Conservation (phyloP, 53 echinoderm and acorn worm genomes). For the Actinopyga echinites region DNA sequence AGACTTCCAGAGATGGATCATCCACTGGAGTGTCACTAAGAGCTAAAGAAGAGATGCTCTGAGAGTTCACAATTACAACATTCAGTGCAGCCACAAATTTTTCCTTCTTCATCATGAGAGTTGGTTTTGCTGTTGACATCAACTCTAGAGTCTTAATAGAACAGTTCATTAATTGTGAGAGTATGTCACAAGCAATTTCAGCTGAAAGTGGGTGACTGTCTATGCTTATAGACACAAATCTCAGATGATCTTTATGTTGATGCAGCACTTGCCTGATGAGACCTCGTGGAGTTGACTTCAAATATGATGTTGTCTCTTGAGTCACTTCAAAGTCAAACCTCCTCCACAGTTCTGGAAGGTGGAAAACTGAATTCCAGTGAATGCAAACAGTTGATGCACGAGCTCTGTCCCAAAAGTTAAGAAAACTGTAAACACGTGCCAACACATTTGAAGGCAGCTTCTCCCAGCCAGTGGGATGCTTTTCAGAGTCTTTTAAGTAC, state of each 20-base stretch:
- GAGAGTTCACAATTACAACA: conserved; percentile 76
- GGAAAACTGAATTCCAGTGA: conserved; percentile 71
- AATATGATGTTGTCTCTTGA: conserved; percentile 64
- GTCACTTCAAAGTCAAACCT: conserved; percentile 84
- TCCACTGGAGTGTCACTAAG: conserved; percentile 84
- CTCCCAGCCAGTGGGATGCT: conserved; percentile 23
- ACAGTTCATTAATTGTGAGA: conserved; percentile 71
- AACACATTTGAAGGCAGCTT: conserved; percentile 43
- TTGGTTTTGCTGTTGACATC: conserved; percentile 69
- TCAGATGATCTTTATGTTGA: conserved; percentile 73
- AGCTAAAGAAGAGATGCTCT: conserved; percentile 62
- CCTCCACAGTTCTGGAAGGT: conserved; percentile 85
- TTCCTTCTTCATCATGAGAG: conserved; percentile 64
- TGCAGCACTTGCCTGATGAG: conserved; percentile 77
- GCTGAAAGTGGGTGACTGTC: conserved; percentile 75
- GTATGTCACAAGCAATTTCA: conserved; percentile 75
- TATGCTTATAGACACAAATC: conserved; percentile 79
- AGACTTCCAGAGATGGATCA: conserved; percentile 70
- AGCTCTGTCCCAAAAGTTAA: conserved; percentile 68
- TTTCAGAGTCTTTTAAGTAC: background rate
- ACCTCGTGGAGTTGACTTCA: conserved; percentile 75
- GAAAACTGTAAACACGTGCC: conserved; percentile 64
- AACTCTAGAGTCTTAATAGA: conserved; percentile 82
- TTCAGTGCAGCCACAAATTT: conserved; percentile 68
- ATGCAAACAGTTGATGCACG: conserved; percentile 68